Evolutionary conservation across 2,797 vertebrate species (phyloP).

Genomic region (Chelidonichthys spinosus): DNA sequence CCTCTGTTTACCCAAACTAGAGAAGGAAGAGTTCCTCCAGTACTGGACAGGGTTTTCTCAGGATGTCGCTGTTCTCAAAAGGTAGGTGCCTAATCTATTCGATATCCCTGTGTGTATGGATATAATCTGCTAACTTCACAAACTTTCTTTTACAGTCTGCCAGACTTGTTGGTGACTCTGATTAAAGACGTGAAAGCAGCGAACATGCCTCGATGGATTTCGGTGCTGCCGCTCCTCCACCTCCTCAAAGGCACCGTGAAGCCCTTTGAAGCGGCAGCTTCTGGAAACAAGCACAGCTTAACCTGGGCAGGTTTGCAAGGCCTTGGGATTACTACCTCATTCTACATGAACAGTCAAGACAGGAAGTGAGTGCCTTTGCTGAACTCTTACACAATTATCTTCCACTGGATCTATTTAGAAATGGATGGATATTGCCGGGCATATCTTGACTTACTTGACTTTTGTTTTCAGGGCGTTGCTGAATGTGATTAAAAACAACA

Average conservation of each 20-base stretch:
- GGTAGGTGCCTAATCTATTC: conserved; percentile 44
- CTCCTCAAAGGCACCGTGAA: conserved; percentile 61
- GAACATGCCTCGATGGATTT: conserved; percentile 79
- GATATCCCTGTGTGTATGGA: accelerated
- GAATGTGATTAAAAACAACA: conserved; percentile 65
- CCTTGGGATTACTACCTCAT: conserved; percentile 20
- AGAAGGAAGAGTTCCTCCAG: conserved; percentile 19
- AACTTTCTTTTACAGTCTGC: conserved; percentile 60
- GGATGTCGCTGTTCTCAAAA: conserved; percentile 61
- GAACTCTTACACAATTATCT: background rate
- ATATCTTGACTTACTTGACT: background rate
- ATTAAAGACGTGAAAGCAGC: conserved; percentile 37
- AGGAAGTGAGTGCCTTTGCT: conserved; percentile 62
- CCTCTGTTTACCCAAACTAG: conserved; percentile 75
- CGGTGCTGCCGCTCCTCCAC: conserved; percentile 89
- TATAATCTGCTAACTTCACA: background rate
- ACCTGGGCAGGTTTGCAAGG: conserved; percentile 80
- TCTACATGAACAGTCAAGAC: background rate
- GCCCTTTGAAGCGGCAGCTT: conserved; percentile 33
- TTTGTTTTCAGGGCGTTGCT: conserved; percentile 74
- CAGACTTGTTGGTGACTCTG: conserved; percentile 22
- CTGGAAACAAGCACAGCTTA: background rate
- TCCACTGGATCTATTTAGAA: accelerated
- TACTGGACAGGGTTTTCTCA: conserved; percentile 72
- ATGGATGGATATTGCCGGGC: background rate